These are phyloP conservation scores for Drosophila nannoptera DNA, from an alignment of 1,140 invertebrate genomes.

Conservation along the genomic window DNA sequence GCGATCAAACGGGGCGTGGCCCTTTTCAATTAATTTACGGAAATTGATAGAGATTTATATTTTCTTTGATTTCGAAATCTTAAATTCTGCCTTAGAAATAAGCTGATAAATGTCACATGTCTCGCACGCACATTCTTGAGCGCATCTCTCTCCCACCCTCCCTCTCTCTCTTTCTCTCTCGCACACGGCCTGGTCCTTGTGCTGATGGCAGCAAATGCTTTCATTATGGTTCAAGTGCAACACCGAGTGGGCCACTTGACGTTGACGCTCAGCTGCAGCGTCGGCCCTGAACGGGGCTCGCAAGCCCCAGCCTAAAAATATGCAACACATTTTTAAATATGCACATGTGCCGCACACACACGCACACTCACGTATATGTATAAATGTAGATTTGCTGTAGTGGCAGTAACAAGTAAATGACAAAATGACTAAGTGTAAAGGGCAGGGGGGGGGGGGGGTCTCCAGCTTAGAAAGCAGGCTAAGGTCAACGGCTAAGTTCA, in stretches of 20 bases:
- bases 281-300: constrained; percentile 53
- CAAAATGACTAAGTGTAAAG: constrained; percentile 56
- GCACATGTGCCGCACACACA: neutral
- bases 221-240: constrained; percentile 74
- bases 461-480: constrained; percentile 54
- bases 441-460: neutral
- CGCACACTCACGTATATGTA: neutral
- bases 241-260: constrained; percentile 70
- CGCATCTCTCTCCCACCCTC: neutral
- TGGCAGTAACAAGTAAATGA: constrained; percentile 45
- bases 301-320: constrained; percentile 56
- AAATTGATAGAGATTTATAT: neutral
- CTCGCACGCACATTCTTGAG: constrained; percentile 39
- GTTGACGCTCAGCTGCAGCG: constrained; percentile 43
- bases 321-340: constrained; percentile 47
- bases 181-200: constrained; percentile 12
- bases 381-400: constrained; percentile 9
- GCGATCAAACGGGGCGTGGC: too few species aligned
- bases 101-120: constrained; percentile 63
- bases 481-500: constrained; percentile 70
- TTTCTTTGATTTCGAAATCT: constrained; percentile 8
- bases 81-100: constrained; percentile 45
- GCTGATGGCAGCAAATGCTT: constrained; percentile 70
- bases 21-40: too few species aligned
- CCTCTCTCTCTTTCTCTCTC: neutral